These are phyloP conservation scores for Lithobius niger DNA, from an alignment of 1,140 invertebrate genomes.

Conservation along the genomic window DNA sequence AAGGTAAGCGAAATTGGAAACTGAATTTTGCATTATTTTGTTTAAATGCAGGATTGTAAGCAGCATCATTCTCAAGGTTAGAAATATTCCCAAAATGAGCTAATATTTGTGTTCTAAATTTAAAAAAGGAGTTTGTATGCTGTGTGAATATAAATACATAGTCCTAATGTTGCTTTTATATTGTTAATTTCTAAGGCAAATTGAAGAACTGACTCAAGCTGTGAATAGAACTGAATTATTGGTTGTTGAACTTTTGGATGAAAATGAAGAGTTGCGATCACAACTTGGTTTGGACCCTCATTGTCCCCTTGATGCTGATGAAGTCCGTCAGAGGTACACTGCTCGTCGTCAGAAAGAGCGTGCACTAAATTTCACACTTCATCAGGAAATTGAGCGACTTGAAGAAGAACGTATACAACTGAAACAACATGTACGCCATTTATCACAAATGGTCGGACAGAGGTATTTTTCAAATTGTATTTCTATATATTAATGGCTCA, in stretches of 20 bases:
- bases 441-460: constrained; percentile 3
- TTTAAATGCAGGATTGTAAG: too few relatives aligned
- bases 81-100: background rate
- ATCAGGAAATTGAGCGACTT: constrained; percentile 35
- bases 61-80: too few relatives aligned
- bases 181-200: constrained; percentile 32
- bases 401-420: constrained; percentile 39
- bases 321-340: constrained; percentile 38
- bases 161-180: background rate
- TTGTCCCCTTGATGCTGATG: constrained; percentile 37
- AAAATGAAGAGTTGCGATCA: constrained; percentile 44
- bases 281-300: constrained; percentile 46
- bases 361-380: constrained; percentile 30
- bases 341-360: constrained; percentile 36
- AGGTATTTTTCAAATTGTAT: too few relatives aligned
- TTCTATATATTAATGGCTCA: too few relatives aligned
- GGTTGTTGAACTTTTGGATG: constrained; percentile 44
- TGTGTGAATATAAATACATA: background rate
- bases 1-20: background rate
- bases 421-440: constrained; percentile 25
- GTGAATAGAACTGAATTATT: constrained; percentile 47
- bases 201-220: constrained; percentile 45
- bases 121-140: background rate
- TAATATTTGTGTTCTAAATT: background rate
- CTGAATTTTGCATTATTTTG: background rate